These are phyloP conservation scores for Leptocoma aspasia DNA, from an alignment of 2,113 vertebrate species.

Conservation along the genomic window DNA sequence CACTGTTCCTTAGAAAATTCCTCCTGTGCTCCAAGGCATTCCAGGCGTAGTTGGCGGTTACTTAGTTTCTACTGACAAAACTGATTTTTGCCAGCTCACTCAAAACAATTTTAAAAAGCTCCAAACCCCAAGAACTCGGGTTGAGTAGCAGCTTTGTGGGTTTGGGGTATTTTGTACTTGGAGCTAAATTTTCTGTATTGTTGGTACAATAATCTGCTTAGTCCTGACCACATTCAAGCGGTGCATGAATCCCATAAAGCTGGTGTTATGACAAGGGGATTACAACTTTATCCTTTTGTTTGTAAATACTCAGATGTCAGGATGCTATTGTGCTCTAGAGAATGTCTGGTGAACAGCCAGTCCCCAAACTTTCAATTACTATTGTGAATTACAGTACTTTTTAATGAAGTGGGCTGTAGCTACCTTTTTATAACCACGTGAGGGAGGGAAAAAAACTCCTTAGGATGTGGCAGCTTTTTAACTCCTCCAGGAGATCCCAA, in stretches of 20 bases:
- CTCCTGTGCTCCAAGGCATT: constrained; percentile 31
- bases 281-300: constrained; percentile 29
- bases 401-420: not conserved
- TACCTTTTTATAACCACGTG: not conserved
- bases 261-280: not conserved
- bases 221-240: not conserved
- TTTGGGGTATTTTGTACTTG: not conserved
- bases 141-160: not conserved
- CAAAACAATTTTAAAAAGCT: not conserved
- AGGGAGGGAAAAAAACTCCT: not conserved
- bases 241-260: not conserved
- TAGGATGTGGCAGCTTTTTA: not conserved
- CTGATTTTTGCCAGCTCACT: constrained; percentile 19
- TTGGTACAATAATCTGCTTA: constrained; percentile 13
- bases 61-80: constrained; percentile 41
- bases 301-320: constrained; percentile 14
- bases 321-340: not conserved
- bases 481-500: not conserved
- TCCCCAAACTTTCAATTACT: not conserved
- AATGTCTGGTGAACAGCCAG: not conserved
- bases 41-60: constrained; percentile 17
- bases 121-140: fast-evolving
- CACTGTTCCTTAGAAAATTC: constrained; percentile 57
- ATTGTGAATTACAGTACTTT: not conserved
- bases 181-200: not conserved